Percentiles rank a stretch among this genome's conserved stretches.
phyloP scores from a whole-genome alignment of 2,113 vertebrate species.

The Oreochromis spilurus region DNA sequence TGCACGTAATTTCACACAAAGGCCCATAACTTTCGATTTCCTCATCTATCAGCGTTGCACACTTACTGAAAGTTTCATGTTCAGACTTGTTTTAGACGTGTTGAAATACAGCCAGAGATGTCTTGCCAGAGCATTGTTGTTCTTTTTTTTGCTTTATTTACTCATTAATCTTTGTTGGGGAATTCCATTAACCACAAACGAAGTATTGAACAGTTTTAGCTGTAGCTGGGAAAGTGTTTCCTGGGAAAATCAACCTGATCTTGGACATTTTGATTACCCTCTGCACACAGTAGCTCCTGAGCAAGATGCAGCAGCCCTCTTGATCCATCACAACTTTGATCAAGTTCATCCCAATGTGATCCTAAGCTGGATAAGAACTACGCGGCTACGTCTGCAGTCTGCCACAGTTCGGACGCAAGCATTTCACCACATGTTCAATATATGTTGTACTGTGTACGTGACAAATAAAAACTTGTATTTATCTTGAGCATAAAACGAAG shows the following conservation, averaged over 20 bases:
- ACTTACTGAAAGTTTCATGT: neutral
- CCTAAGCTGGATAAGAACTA: neutral
- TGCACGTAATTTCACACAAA: neutral
- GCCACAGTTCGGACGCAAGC: fast-evolving
- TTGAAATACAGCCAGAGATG: neutral
- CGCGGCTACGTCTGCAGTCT: neutral
- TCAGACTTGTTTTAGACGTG: neutral
- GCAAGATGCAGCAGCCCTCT: neutral
- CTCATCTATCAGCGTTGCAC: neutral
- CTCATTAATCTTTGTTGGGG: neutral
- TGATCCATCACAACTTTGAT: neutral
- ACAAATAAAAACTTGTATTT: neutral
- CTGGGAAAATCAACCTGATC: neutral
- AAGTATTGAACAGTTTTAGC: neutral
- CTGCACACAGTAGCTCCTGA: neutral
- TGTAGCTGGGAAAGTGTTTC: neutral
- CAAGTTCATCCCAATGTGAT: neutral
- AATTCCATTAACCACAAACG: neutral
- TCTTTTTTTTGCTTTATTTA: neutral
- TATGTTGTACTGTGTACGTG: neutral
- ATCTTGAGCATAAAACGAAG: fast-evolving
- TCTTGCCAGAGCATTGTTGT: neutral
- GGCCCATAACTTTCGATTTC: neutral
- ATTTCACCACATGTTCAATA: neutral
- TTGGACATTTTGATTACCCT: neutral